Evolutionary conservation across 2,888 invertebrate species (phyloP), one percentile per base, ranked within the genome.

Genomic region (Melanophora roralis): DNA sequence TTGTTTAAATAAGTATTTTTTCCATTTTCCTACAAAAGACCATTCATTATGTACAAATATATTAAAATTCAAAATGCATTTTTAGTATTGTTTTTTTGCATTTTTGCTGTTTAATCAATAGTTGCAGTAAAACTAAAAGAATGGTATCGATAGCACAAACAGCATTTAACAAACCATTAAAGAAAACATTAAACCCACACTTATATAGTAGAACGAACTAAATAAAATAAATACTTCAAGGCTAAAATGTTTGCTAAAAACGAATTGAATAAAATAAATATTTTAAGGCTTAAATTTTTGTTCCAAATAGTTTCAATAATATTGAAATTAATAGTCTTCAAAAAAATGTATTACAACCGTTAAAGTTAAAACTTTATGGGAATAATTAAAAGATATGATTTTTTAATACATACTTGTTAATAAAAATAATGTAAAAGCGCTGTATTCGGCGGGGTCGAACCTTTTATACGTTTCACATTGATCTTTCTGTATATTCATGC

Each of bases 211-310:
- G 34, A 53, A 8, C 21, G 40, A 0, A 47, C 45, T 14, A 23
- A 19, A 23, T 40, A 6, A 55, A 55, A 55, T 67, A 4, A 19
- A 40, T 6, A 36, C 27, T 5, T 6, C 8, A 7, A 57, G 59
- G 67, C 74, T 43, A 74, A 51, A 65, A 67, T 34, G 45, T 59
- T 74, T 67, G n/a, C 38, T 47, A 27, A 49, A 16, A 73, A 57
- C 38, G 36, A 51, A 43, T 76, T 62, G 60, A 64, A 64, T 65
- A 62, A 62, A 60, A 55, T 55, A 69, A 71, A 71, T 64, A 59
- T 64, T 77, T 71, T 69, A 77, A 77, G 76, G 76, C 71, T 77
- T 64, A 57, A 67, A 43, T 57, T 32, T 73, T 71, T 3, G 27
- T 27, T 27, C 27, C 6, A 40, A 73, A 49, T 19, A 1, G 16